Evolutionary conservation across 1,140 invertebrate genomes (phyloP), one percentile per base, ranked within the genome.

Genomic region (Pseudomyrmex concolor): DNA sequence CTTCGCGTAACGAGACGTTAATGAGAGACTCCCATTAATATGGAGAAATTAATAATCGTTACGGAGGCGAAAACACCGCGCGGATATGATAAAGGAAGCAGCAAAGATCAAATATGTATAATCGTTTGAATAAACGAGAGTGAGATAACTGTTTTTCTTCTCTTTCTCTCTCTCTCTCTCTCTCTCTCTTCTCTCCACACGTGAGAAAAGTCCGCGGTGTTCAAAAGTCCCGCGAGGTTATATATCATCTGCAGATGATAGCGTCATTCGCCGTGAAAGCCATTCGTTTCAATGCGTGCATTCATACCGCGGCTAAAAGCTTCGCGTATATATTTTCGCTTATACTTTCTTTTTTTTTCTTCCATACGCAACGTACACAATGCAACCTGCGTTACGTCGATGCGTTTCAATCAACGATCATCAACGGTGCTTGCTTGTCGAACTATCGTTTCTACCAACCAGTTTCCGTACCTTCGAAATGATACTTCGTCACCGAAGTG

Each of bases 171-270:
- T 12, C 19, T 60, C 45, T 17, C 25, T 25, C 59, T 15, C 12
- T 51, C 57, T 48, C 19, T 81, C 22, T 43, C 7, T 51, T 62
- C 67, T 72, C 81, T 70, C 80, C 80, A 68, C 85, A 87, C 87
- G 85, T 81, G 87, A 85, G 86, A 88, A 89, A 91, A 90, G 81
- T 90, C 70, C 55, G 78, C 82, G 60, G 72, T 88, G 83, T 89
- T 88, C 84, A 88, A 84, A 90, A 88, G 86, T 91, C 83, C 34
- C 45, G 50, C 48, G 15, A 62, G 84, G 84, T 89, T 89, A 86
- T 91, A 90, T 80, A 90, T 91, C 90, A 91, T 89, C 89, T 90
- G 90, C 80, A 86, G 81, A 91, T 91, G 90, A 91, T 91, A 90
- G 86, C 84, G 84, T 84, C 60, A 57, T 64, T 81, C 45, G 60